Evolutionary conservation across 2,113 vertebrate species (phyloP).

Genomic region (Prunella himalayana): DNA sequence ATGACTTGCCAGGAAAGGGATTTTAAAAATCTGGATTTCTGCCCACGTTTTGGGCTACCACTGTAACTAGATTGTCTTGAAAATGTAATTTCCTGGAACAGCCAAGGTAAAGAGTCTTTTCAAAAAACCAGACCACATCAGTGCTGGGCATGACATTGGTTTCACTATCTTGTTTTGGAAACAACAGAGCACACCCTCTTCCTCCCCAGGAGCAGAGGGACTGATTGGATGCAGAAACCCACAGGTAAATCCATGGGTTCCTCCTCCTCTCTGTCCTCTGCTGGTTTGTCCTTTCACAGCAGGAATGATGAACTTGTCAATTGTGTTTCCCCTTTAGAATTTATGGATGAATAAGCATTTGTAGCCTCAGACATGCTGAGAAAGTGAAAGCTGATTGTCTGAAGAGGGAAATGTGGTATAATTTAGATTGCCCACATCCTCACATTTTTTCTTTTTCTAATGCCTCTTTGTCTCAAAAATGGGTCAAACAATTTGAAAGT

Average conservation of each 20-base stretch:
- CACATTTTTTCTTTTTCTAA: background rate
- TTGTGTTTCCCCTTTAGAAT: background rate
- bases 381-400: background rate
- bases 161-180: slow-evolving; percentile 21
- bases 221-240: background rate
- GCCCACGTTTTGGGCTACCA: background rate
- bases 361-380: background rate
- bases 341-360: background rate
- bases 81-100: slow-evolving; percentile 14
- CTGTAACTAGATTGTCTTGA: background rate
- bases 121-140: background rate
- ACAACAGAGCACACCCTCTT: slow-evolving; percentile 24
- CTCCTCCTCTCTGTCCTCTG: background rate
- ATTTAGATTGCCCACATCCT: background rate
- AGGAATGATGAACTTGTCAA: background rate
- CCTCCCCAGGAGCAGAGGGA: background rate
- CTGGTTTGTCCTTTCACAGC: background rate
- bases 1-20: slow-evolving; percentile 21
- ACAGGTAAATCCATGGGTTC: background rate
- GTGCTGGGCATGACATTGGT: background rate
- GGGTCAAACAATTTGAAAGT: background rate
- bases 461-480: background rate
- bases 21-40: slow-evolving; percentile 18
- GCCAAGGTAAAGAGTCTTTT: background rate
- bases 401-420: background rate